Conservation (phyloP, 1,140 invertebrate species). For the Papilio machaon region DNA sequence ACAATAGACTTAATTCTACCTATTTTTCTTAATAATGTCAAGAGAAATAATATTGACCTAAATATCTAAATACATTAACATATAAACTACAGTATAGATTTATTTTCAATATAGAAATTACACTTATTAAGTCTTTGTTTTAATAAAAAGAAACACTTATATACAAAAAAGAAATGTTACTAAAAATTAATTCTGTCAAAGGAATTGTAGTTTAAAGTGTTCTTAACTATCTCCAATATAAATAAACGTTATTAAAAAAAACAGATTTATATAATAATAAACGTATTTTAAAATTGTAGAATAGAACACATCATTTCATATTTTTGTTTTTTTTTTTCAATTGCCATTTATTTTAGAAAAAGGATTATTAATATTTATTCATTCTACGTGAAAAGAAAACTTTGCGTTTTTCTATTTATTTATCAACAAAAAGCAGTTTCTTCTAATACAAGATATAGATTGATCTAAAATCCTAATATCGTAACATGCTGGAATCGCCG, state of each 20-base stretch:
- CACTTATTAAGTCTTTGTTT: slow-evolving; percentile 45
- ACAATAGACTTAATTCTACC: not conserved
- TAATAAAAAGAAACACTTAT: slow-evolving; percentile 41
- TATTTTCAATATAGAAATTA: slow-evolving; percentile 40
- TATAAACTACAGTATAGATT: slow-evolving; percentile 44
- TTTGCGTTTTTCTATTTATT: not conserved
- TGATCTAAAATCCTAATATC: slow-evolving; percentile 27
- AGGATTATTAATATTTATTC: slow-evolving; percentile 5
- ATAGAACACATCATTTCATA: slow-evolving; percentile 10
- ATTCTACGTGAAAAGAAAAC: slow-evolving; percentile 30
- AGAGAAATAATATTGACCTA: slow-evolving; percentile 36
- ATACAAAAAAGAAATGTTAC: not conserved
- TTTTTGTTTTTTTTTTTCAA: slow-evolving; percentile 12
- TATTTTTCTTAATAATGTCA: slow-evolving; percentile 19
- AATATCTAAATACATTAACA: slow-evolving; percentile 31
- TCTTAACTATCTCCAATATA: slow-evolving; percentile 5
- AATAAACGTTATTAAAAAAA: not conserved
- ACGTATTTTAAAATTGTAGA: slow-evolving; percentile 22
- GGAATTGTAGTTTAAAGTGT: slow-evolving; percentile 33
- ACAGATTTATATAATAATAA: not conserved
- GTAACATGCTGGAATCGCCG: not conserved
- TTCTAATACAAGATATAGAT: slow-evolving; percentile 24
- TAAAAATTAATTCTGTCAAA: slow-evolving; percentile 27
- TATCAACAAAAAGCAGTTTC: slow-evolving; percentile 29
- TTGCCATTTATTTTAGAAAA: slow-evolving; percentile 33